These are phyloP conservation scores for Caenorhabditis zanzibari DNA, from an alignment of 2,888 invertebrate genomes.

Conservation along the genomic window DNA sequence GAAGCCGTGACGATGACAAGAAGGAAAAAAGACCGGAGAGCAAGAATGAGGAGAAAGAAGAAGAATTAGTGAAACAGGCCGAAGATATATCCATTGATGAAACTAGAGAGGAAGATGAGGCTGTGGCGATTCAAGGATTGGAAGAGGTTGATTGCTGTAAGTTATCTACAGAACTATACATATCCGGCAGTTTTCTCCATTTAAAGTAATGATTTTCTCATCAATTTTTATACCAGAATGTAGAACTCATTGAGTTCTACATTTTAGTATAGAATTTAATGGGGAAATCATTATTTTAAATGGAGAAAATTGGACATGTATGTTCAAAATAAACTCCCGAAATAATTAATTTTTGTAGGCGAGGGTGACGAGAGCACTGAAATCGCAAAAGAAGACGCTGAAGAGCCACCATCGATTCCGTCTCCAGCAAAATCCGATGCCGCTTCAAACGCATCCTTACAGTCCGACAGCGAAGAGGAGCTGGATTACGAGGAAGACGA, in stretches of 20 bases:
- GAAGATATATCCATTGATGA: slow-evolving; percentile 31
- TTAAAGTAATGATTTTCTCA: no score
- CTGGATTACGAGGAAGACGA: slow-evolving; percentile 61
- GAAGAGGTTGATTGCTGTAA: slow-evolving; percentile 69
- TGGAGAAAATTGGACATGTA: no score
- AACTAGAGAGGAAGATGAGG: slow-evolving; percentile 51
- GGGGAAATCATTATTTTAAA: no score
- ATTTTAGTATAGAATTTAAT: no score
- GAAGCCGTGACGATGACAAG: slow-evolving; percentile 19
- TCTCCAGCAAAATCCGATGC: background rate
- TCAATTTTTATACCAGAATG: no score
- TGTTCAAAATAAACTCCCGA: no score
- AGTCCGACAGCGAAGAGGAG: slow-evolving; percentile 50
- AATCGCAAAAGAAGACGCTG: background rate
- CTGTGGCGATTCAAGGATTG: slow-evolving; percentile 42
- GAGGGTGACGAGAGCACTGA: slow-evolving; percentile 39
- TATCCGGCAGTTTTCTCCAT: no score
- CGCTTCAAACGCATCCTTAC: slow-evolving; percentile 5
- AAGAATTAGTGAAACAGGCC: slow-evolving; percentile 15
- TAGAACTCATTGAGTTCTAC: no score
- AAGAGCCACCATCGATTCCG: background rate
- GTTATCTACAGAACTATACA: no score
- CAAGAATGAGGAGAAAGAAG: slow-evolving; percentile 21
- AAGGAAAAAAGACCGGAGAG: slow-evolving; percentile 12
- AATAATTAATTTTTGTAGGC: background rate